Conservation (phyloP, 2,888 invertebrate genomes). For the Noctua pronuba region DNA sequence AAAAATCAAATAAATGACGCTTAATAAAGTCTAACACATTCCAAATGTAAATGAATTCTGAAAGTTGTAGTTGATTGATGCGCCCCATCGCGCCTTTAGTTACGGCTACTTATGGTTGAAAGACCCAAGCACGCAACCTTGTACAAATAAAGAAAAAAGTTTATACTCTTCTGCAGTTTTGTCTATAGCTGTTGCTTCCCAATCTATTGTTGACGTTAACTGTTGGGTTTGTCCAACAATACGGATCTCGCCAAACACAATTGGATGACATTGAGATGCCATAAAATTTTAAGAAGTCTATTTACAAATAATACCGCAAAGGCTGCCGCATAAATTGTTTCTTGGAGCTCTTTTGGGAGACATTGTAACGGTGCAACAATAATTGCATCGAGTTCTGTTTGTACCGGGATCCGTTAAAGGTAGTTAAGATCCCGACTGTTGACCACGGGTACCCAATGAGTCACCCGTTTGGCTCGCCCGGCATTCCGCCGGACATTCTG, state of each 20-base stretch:
- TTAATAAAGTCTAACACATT: constrained; percentile 51
- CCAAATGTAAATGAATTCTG: constrained; percentile 60
- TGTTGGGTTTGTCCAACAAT: constrained; percentile 49
- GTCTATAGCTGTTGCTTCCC: constrained; percentile 22
- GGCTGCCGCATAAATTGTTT: constrained; percentile 53
- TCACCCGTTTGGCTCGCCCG: constrained; percentile 79
- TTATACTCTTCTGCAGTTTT: constrained; percentile 33
- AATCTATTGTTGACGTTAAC: constrained; percentile 66
- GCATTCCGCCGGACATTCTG: constrained; percentile 84
- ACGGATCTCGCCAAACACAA: constrained; percentile 61
- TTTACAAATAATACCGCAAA: constrained; percentile 70
- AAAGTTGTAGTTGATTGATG: constrained; percentile 60
- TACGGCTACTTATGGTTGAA: constrained; percentile 58
- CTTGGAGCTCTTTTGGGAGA: constrained; percentile 59
- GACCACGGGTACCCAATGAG: constrained; percentile 77
- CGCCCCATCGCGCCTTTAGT: constrained; percentile 55
- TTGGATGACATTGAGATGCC: constrained; percentile 67
- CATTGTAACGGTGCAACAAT: constrained; percentile 69
- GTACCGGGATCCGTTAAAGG: constrained; percentile 74
- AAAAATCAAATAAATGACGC: constrained; percentile 47
- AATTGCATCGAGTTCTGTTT: constrained; percentile 71
- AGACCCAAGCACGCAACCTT: constrained; percentile 47
- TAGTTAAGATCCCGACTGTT: constrained; percentile 74
- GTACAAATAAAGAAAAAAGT: constrained; percentile 46
- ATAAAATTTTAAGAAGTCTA: constrained; percentile 68